Base-by-base conservation (phyloP, 2,888 invertebrate genomes). In the Dynastes tityus region DNA sequence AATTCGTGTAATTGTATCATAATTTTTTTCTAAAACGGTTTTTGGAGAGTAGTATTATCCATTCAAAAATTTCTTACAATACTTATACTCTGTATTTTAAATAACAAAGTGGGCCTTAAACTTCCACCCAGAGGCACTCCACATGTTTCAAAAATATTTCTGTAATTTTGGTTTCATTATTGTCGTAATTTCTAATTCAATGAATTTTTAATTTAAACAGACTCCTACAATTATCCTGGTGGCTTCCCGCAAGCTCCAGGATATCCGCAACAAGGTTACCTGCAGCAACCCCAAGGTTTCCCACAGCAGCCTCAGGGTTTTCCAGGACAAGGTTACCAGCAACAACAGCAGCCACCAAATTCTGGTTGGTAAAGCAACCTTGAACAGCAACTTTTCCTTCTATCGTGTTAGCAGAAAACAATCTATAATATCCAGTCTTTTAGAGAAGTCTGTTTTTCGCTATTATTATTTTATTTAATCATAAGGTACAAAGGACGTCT, bases 151-250 rank as follows among this genome's bases (percentile, higher is more conserved):
- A 1, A 9, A 9, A 40, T 6, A 40, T 40, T 40, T 40, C 2
- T 32, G 32, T 32, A 32, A 32, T 32, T 32, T 32, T 32, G 4
- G 32, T 32, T 32, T 0, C 32, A 9, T 40, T 9, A 40, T 6
- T 40, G 6, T 40, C 0, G 6, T 37, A 37, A 40, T 45, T 45
- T 45, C 11, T 45, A 45, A 45, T 45, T 8, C 45, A n/a, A 16
- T 16, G 16, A n/a, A n/a, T 5, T 53, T 3, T 68, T 68, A 67
- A 29, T n/a, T 37, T 73, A 77, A 82, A n/a, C 22, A 90, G 90
- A 89, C 88, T 88, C 88, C n/a, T 90, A 89, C 82, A 89, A 91
- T 81, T 92, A 92, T 88, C 88, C 89, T 80, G 91, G 91, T 73
- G 91, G 91, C 64, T 91, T 91, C 82, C 91, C 92, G 78, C 91